Evolutionary conservation across 2,113 vertebrate species (phyloP).

Genomic region (Ranitomeya variabilis): DNA sequence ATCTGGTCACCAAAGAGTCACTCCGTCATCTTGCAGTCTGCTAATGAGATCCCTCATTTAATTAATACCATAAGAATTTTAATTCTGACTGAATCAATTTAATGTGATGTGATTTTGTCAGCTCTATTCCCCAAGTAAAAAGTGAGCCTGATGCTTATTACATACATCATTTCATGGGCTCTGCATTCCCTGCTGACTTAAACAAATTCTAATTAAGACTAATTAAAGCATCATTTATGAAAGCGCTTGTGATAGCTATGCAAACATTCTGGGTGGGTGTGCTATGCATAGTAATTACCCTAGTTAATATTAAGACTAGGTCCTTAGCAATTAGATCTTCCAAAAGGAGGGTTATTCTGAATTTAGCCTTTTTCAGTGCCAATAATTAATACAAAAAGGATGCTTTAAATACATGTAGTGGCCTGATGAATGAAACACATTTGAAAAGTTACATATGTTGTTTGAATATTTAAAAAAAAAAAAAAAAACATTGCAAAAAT

Average conservation of each 20-base stretch:
- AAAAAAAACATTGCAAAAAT: not conserved
- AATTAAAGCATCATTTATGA: slow-evolving; percentile 99
- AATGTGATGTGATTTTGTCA: slow-evolving; percentile 99
- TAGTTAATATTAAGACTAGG: slow-evolving; percentile 99
- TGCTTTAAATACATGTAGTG: slow-evolving; percentile 81
- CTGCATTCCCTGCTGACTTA: slow-evolving; percentile 99
- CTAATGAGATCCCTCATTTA: slow-evolving; percentile 99
- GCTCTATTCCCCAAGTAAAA: slow-evolving; percentile 99
- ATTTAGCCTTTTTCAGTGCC: slow-evolving; percentile 68
- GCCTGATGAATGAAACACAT: slow-evolving; percentile 76
- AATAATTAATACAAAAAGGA: slow-evolving; percentile 66
- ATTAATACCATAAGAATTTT: slow-evolving; percentile 99
- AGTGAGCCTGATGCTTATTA: slow-evolving; percentile 99
- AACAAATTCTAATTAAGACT: slow-evolving; percentile 99
- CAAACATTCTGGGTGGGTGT: slow-evolving; percentile 99
- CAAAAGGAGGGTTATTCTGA: slow-evolving; percentile 90
- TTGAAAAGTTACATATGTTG: slow-evolving; percentile 71
- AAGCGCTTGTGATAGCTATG: slow-evolving; percentile 99
- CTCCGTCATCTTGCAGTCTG: slow-evolving; percentile 88
- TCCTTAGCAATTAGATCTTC: slow-evolving; percentile 98
- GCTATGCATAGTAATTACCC: slow-evolving; percentile 99
- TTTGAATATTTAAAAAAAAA: slow-evolving; percentile 62
- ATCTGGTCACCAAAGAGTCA: slow-evolving; percentile 95
- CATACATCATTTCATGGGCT: slow-evolving; percentile 99
- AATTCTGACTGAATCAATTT: slow-evolving; percentile 99